These are phyloP conservation scores for Phylloscopus whistleri DNA, from an alignment of 2,113 vertebrate species.

Conservation along the genomic window DNA sequence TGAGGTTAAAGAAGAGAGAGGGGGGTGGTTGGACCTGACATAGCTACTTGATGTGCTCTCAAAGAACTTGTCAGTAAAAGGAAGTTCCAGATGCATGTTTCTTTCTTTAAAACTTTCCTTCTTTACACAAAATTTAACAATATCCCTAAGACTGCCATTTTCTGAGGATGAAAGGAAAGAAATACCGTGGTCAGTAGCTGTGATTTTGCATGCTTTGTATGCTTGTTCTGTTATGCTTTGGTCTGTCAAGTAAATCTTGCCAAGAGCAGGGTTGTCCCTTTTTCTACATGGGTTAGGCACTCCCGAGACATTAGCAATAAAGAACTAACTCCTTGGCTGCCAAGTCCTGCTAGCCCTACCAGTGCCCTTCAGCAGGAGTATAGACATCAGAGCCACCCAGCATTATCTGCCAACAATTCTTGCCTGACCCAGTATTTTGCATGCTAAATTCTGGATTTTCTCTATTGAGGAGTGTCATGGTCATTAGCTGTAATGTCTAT, in stretches of 20 bases:
- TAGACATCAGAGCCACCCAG: not conserved
- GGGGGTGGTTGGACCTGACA: not conserved
- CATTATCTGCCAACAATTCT: not conserved
- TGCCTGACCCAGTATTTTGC: not conserved
- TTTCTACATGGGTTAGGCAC: not conserved
- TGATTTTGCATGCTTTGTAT: not conserved
- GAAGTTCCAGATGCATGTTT: not conserved
- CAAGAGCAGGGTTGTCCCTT: not conserved
- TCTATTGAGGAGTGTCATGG: not conserved
- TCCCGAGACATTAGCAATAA: not conserved
- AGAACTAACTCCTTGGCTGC: not conserved
- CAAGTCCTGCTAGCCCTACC: not conserved
- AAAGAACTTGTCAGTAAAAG: not conserved
- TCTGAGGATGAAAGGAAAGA: not conserved
- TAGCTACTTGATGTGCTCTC: not conserved
- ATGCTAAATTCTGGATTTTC: not conserved
- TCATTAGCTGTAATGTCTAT: not conserved
- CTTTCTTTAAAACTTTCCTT: not conserved
- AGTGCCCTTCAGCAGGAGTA: not conserved
- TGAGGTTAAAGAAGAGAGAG: not conserved
- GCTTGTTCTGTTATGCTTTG: not conserved
- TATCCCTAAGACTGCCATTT: not conserved
- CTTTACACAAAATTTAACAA: not conserved
- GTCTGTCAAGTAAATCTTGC: not conserved
- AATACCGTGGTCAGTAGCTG: not conserved